phyloP scores from a whole-genome alignment of 2,888 invertebrate species.

The Arrhopalites spinosus region DNA sequence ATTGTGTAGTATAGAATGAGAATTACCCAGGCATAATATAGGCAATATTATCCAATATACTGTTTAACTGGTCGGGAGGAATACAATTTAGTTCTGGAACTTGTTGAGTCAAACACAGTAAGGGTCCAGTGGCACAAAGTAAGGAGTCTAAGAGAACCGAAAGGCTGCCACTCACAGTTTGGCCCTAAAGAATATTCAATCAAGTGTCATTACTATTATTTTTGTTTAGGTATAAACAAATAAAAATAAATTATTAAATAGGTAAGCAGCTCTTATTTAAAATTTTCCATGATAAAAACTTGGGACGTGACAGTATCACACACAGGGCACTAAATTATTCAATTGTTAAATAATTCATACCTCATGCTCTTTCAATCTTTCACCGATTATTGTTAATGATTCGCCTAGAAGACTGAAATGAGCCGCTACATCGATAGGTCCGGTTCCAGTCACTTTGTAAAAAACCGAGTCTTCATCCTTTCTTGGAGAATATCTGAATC shows the following conservation, averaged over 20 bases:
- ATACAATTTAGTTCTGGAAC: slow-evolving; percentile 74
- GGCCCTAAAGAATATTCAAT: slow-evolving; percentile 68
- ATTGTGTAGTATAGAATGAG: no score
- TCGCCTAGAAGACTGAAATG: slow-evolving; percentile 90
- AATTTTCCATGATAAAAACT: no score
- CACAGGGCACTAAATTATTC: no score
- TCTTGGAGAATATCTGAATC: slow-evolving; percentile 39
- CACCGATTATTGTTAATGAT: slow-evolving; percentile 90
- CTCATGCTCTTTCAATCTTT: slow-evolving; percentile 89
- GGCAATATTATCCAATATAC: slow-evolving; percentile 90
- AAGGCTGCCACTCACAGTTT: slow-evolving; percentile 91
- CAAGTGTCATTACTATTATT: no score
- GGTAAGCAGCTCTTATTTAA: neutral
- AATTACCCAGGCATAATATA: slow-evolving; percentile 93
- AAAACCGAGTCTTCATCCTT: slow-evolving; percentile 42
- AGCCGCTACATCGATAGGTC: slow-evolving; percentile 87
- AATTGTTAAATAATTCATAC: slow-evolving; percentile 60
- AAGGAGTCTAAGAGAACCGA: slow-evolving; percentile 91
- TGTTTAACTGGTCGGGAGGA: slow-evolving; percentile 64
- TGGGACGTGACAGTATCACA: no score
- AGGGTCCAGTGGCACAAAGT: slow-evolving; percentile 86
- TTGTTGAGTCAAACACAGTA: slow-evolving; percentile 83
- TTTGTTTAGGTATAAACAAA: no score
- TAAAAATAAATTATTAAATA: neutral
- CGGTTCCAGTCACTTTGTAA: slow-evolving; percentile 73